phyloP scores from a whole-genome alignment of 2,113 vertebrate genomes.

The Ciconia boyciana region DNA sequence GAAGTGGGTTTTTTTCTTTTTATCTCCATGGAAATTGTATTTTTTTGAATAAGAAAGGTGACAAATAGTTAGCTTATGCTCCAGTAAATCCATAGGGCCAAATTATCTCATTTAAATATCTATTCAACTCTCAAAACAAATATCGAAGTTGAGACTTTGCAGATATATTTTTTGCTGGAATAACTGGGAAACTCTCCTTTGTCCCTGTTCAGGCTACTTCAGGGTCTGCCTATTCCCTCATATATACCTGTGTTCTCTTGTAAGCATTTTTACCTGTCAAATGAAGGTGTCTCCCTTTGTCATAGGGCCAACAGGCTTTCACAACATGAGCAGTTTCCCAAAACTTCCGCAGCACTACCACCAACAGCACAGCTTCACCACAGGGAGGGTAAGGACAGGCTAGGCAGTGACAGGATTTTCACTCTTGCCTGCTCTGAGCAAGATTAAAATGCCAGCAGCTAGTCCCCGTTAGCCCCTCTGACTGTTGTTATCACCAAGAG shows the following conservation, averaged over 20 bases:
- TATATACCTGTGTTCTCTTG: constrained; percentile 33
- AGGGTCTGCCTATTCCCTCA: constrained; percentile 36
- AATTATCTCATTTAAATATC: constrained; percentile 36
- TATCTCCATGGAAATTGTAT: constrained; percentile 49
- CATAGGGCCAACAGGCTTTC: constrained; percentile 49
- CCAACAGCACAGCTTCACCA: not conserved
- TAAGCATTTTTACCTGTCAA: constrained; percentile 64
- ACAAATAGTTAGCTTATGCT: not conserved
- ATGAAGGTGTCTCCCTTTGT: constrained; percentile 58
- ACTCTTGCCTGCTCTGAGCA: not conserved
- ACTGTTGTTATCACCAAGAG: constrained; percentile 45
- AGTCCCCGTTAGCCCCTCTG: constrained; percentile 18
- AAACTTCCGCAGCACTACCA: not conserved
- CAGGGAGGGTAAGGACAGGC: not conserved
- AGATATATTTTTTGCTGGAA: not conserved
- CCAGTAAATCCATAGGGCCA: constrained; percentile 10
- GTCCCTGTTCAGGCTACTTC: not conserved
- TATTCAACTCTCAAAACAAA: constrained; percentile 36
- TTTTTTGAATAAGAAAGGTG: constrained; percentile 6
- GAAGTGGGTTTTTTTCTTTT: not conserved
- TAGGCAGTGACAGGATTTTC: constrained; percentile 9
- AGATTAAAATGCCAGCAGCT: constrained; percentile 56
- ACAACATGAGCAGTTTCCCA: not conserved
- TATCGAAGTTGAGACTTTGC: not conserved
- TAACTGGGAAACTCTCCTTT: not conserved